phyloP scores from a whole-genome alignment of 2,113 vertebrate species.

The Puffinus mauretanicus region DNA sequence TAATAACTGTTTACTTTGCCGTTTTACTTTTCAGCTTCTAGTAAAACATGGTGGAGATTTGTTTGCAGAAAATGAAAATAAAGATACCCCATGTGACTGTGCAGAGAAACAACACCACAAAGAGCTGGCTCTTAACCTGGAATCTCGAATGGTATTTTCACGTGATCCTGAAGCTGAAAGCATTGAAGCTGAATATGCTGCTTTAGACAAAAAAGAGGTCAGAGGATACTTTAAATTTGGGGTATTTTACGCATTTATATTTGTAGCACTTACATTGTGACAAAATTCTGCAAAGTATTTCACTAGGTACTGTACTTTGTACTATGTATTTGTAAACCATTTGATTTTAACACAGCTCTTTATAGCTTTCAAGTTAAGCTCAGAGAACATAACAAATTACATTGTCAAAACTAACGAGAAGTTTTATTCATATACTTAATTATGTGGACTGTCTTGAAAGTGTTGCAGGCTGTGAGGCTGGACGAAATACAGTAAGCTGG shows the following conservation, averaged over 20 bases:
- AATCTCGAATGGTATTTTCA: conserved; percentile 99
- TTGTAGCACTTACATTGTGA: background rate
- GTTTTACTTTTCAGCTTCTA: conserved; percentile 77
- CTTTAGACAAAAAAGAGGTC: conserved; percentile 95
- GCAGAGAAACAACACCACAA: conserved; percentile 97
- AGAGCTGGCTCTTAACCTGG: conserved; percentile 94
- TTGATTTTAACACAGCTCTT: background rate
- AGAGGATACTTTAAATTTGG: background rate
- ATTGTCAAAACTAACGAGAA: background rate
- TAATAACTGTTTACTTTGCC: background rate
- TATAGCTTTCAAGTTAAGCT: background rate
- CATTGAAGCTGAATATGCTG: conserved; percentile 95
- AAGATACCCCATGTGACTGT: conserved; percentile 98
- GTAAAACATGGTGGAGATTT: conserved; percentile 91
- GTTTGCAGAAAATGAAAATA: conserved; percentile 97
- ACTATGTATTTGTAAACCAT: background rate
- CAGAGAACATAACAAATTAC: background rate
- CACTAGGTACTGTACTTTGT: background rate
- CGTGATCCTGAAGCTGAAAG: conserved; percentile 91
- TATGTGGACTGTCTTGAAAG: background rate
- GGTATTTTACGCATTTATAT: background rate
- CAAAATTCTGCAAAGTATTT: background rate
- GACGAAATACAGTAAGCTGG: background rate
- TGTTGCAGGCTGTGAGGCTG: background rate
- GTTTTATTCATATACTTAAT: background rate